A percentile compares a stretch with the other conserved stretches of the same genome.
Evolutionary conservation across 2,113 vertebrate genomes (phyloP).

Genomic region (Alaudala cheleensis): DNA sequence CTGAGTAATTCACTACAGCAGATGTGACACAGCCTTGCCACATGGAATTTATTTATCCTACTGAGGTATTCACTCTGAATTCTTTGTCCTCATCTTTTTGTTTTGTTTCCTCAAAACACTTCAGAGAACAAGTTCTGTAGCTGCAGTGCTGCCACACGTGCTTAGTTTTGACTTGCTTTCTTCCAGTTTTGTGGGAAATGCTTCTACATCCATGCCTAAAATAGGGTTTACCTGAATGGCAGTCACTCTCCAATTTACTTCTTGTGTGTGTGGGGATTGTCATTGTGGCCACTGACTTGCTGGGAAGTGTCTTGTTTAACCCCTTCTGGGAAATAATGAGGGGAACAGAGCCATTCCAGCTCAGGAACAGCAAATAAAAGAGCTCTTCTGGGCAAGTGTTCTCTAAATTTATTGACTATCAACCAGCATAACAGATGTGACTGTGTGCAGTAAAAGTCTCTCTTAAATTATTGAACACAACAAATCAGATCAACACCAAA

Average conservation of each 20-base stretch:
- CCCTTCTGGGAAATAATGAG: not conserved
- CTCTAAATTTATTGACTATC: slow-evolving; percentile 25
- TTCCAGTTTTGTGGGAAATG: not conserved
- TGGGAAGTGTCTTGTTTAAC: slow-evolving; percentile 1
- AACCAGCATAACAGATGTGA: slow-evolving; percentile 2
- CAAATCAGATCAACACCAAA: slow-evolving; percentile 30
- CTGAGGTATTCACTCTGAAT: not conserved
- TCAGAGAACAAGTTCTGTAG: fast-evolving
- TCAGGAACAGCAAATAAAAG: not conserved
- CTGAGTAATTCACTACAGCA: not conserved
- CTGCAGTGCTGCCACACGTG: not conserved
- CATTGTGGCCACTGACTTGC: not conserved
- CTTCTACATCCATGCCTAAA: not conserved
- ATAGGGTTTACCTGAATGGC: not conserved
- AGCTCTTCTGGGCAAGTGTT: not conserved
- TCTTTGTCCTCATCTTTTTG: not conserved
- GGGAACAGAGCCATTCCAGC: not conserved
- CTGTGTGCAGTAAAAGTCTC: not conserved
- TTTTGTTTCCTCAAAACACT: not conserved
- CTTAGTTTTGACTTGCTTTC: not conserved
- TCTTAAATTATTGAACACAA: slow-evolving; percentile 44
- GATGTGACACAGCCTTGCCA: not conserved
- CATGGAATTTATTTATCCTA: not conserved
- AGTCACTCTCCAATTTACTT: not conserved
- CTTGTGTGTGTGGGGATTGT: not conserved